These are phyloP conservation scores for Halictus ligatus DNA, from an alignment of 2,888 invertebrate genomes.

Conservation along the genomic window DNA sequence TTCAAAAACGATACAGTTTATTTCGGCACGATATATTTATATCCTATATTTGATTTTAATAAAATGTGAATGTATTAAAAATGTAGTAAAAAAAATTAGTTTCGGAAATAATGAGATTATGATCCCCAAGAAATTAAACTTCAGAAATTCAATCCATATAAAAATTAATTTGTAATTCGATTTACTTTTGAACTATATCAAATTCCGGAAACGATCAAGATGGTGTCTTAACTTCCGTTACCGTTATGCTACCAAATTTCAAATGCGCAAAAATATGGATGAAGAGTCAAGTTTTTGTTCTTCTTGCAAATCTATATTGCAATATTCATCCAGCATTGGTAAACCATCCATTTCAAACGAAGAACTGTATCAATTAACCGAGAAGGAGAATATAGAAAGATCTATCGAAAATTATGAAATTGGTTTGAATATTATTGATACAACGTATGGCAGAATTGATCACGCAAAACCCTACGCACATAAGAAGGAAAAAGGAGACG, in stretches of 20 bases:
- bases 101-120: conserved; percentile 16
- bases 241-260: not conserved
- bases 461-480: not conserved
- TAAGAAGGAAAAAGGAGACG: not conserved
- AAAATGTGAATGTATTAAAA: conserved; percentile 17
- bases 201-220: not conserved
- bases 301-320: conserved; percentile 44
- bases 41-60: conserved; percentile 7
- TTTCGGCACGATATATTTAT: not conserved
- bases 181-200: not conserved
- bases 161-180: not conserved
- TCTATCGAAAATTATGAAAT: not conserved
- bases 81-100: no score
- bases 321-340: conserved; percentile 30
- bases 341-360: conserved; percentile 13
- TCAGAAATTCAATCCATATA: conserved; percentile 11
- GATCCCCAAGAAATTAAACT: conserved; percentile 42
- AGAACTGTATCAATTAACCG: not conserved
- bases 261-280: conserved; percentile 19
- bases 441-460: not conserved
- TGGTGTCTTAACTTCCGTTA: conserved; percentile 19
- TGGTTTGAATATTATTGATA: not conserved
- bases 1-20: not conserved
- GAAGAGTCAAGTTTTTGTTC: conserved; percentile 52
- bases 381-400: not conserved